Conservation (phyloP, 2,888 invertebrate species). For the Elmis aenea region DNA sequence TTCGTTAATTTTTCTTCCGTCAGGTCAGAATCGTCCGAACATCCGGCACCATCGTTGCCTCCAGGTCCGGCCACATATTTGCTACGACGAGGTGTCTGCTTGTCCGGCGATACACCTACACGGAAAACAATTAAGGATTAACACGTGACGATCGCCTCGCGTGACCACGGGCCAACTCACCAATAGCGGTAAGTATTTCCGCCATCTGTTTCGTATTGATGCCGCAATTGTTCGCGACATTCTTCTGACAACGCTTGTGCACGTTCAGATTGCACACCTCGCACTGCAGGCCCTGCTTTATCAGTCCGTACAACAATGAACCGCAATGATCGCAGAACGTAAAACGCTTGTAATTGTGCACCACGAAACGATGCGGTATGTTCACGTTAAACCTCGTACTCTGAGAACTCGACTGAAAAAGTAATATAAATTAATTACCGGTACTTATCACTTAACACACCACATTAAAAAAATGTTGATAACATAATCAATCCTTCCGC, state of each 20-base stretch:
- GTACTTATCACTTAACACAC: too few species aligned
- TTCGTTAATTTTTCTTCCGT: conserved; percentile 37
- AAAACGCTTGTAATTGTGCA: conserved; percentile 95
- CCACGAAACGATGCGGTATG: conserved; percentile 93
- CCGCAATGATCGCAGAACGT: conserved; percentile 99
- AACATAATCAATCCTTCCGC: too few species aligned
- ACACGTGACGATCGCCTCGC: not conserved
- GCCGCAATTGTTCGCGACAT: conserved; percentile 99
- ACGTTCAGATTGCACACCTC: conserved; percentile 96
- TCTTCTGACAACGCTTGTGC: conserved; percentile 97
- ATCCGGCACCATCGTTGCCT: conserved; percentile 37
- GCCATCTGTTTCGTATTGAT: conserved; percentile 97
- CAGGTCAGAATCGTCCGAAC: conserved; percentile 30
- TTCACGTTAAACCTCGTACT: conserved; percentile 91
- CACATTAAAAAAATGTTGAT: too few species aligned
- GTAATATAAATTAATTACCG: too few species aligned
- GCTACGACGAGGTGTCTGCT: conserved; percentile 66
- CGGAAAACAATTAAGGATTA: not conserved
- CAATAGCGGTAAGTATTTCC: conserved; percentile 84
- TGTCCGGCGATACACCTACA: conserved; percentile 68
- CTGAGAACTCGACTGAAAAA: conserved; percentile 50
- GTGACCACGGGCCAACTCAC: too few species aligned
- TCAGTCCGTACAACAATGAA: conserved; percentile 91
- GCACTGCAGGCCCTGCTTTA: conserved; percentile 95
- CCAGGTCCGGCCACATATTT: conserved; percentile 41